Evolutionary conservation across 2,888 invertebrate genomes (phyloP).

Genomic region (Apotomis betuletana): DNA sequence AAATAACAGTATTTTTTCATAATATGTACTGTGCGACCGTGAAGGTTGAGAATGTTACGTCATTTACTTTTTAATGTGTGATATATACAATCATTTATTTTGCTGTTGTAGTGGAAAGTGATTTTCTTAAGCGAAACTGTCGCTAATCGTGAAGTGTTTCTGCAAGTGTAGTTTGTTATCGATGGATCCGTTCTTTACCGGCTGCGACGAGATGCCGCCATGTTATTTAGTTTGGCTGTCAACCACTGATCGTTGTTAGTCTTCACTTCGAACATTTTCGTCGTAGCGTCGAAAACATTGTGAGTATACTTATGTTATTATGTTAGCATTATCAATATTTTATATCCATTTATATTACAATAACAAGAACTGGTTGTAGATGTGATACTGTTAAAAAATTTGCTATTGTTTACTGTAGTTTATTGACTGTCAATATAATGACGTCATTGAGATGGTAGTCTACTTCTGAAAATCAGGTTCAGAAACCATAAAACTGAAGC

Average conservation of each 20-base stretch:
- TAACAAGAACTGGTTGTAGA: background rate
- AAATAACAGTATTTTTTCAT: constrained; percentile 62
- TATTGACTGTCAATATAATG: constrained; percentile 81
- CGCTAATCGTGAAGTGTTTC: constrained; percentile 56
- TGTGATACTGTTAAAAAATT: constrained; percentile 27
- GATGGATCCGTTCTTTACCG: constrained; percentile 70
- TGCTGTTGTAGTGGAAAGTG: constrained; percentile 64
- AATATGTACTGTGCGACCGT: constrained; percentile 78
- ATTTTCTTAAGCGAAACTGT: constrained; percentile 57
- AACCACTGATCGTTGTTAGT: constrained; percentile 71
- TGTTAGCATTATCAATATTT: constrained; percentile 20
- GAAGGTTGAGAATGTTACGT: constrained; percentile 84
- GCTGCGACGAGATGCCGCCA: constrained; percentile 82
- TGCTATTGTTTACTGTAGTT: constrained; percentile 74
- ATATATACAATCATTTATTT: constrained; percentile 72
- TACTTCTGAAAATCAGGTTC: constrained; percentile 16
- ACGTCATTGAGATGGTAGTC: constrained; percentile 66
- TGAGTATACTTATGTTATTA: constrained; percentile 55
- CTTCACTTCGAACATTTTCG: constrained; percentile 57
- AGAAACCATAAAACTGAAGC: background rate
- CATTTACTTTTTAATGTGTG: constrained; percentile 79
- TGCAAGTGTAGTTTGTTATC: constrained; percentile 62
- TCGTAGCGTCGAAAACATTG: constrained; percentile 52
- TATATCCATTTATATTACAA: background rate
- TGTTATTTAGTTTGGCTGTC: constrained; percentile 83